Base-by-base conservation (phyloP, 2,888 invertebrate genomes). In the Eupithecia subumbrata region DNA sequence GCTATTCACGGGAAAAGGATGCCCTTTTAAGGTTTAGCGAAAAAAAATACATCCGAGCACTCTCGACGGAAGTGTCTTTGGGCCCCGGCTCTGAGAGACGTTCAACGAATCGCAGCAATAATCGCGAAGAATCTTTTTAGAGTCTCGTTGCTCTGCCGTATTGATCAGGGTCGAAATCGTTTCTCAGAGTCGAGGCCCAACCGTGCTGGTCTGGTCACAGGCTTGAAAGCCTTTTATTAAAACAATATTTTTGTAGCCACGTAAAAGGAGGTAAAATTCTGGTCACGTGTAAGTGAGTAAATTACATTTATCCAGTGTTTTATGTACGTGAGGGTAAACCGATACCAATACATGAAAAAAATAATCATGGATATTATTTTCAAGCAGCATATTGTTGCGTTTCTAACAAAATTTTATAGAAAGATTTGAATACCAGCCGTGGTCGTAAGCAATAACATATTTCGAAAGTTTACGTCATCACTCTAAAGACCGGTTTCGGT, bases 231-330 rank as follows among this genome's bases (percentile, higher is more conserved):
- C 64, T 73, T 73, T 76, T 80, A 75, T 75, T 75, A 78, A 80
- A 78, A 76, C 72, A 76, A 78, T 79, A 73, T 76, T 77, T 64
- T 75, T 76, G 74, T 78, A 67, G 40, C 56, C 68, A 73, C 75
- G 60, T 60, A 69, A 71, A 75, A 68, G 70, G 63, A 72, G 72
- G 34, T 67, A 37, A 34, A 74, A 80, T 76, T 78, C 73, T 64
- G 40, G 73, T 79, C 77, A 78, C 80, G 77, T 75, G 74, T 75
- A 71, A 76, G 70, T 66, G 76, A 69, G 73, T 76, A 79, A 75
- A 78, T 76, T 80, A 80, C 77, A 77, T 75, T 67, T 66, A 75
- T 76, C 70, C 71, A 68, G 73, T 75, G 74, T 76, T 78, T 74
- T 77, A 80, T 34, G 66, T 34, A 37, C 75, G 73, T 72, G 75